Evolutionary conservation across 2,888 invertebrate genomes (phyloP).

Genomic region (Aphelenchoides bicaudatus): DNA sequence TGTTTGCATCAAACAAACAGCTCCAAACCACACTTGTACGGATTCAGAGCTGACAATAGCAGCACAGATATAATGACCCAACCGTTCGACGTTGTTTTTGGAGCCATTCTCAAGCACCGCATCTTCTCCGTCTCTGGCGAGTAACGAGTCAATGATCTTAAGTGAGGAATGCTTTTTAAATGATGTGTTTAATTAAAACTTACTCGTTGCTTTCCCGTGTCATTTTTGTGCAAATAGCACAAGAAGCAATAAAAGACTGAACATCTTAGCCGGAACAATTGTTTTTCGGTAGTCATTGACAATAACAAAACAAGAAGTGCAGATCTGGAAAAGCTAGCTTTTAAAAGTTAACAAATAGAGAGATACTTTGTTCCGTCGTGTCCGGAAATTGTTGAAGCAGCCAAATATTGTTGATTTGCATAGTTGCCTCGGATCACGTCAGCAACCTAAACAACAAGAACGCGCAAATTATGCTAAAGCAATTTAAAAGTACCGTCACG

Average conservation of each 20-base stretch:
- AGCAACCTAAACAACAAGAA: too few species aligned
- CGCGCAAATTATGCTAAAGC: too few species aligned
- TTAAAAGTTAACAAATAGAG: slow-evolving; percentile 9
- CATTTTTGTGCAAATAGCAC: slow-evolving; percentile 88
- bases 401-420: slow-evolving; percentile 85
- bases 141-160: slow-evolving; percentile 79
- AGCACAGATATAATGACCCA: slow-evolving; percentile 79
- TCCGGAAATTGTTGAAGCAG: slow-evolving; percentile 63
- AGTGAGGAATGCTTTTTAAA: slow-evolving; percentile 17
- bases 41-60: slow-evolving; percentile 36
- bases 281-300: slow-evolving; percentile 98
- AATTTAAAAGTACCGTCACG: too few species aligned
- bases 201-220: slow-evolving; percentile 67
- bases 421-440: slow-evolving; percentile 87
- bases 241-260: slow-evolving; percentile 95
- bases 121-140: slow-evolving; percentile 67
- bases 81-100: slow-evolving; percentile 1
- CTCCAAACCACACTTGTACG: slow-evolving; percentile 76
- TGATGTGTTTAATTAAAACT: neutral
- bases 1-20: slow-evolving; percentile 83
- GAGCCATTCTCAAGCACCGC: slow-evolving; percentile 10
- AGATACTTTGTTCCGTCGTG: slow-evolving; percentile 35
- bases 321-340: slow-evolving; percentile 67
- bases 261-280: slow-evolving; percentile 81
- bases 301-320: slow-evolving; percentile 88